A percentile compares a stretch with the other conserved stretches of the same genome.
Evolutionary conservation across 1,140 invertebrate species (phyloP).

Genomic region (Spodoptera litura): DNA sequence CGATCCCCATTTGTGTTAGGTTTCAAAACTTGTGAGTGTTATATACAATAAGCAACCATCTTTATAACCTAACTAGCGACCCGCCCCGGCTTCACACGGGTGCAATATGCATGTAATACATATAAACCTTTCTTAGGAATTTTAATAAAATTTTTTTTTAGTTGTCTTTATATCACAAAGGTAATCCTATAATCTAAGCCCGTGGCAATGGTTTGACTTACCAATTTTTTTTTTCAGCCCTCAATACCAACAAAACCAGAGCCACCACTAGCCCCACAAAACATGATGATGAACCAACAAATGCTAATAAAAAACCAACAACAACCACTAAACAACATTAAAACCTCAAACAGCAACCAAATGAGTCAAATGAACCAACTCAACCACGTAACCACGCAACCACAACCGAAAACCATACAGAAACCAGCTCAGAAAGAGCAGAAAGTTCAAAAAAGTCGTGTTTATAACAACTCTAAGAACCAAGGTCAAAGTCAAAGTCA

Average conservation of each 20-base stretch:
- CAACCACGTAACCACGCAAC: slow-evolving; percentile 49
- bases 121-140: too few relatives aligned
- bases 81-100: too few relatives aligned
- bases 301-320: slow-evolving; percentile 54
- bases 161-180: too few relatives aligned
- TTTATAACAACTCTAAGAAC: slow-evolving; percentile 73
- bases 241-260: slow-evolving; percentile 45
- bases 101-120: too few relatives aligned
- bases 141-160: too few relatives aligned
- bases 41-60: too few relatives aligned
- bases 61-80: too few relatives aligned
- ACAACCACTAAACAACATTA: slow-evolving; percentile 50
- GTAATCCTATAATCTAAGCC: too few relatives aligned
- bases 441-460: slow-evolving; percentile 66
- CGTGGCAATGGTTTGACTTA: too few relatives aligned
- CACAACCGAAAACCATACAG: slow-evolving; percentile 53
- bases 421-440: slow-evolving; percentile 51
- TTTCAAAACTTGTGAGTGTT: too few relatives aligned
- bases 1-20: too few relatives aligned
- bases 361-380: slow-evolving; percentile 37
- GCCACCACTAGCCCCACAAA: slow-evolving; percentile 33
- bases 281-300: slow-evolving; percentile 58
- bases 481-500: not conserved
- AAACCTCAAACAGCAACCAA: slow-evolving; percentile 48
- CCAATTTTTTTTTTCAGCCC: slow-evolving; percentile 20